Evolutionary conservation across 1,140 invertebrate genomes (phyloP).

Genomic region (Anadara kagoshimensis): DNA sequence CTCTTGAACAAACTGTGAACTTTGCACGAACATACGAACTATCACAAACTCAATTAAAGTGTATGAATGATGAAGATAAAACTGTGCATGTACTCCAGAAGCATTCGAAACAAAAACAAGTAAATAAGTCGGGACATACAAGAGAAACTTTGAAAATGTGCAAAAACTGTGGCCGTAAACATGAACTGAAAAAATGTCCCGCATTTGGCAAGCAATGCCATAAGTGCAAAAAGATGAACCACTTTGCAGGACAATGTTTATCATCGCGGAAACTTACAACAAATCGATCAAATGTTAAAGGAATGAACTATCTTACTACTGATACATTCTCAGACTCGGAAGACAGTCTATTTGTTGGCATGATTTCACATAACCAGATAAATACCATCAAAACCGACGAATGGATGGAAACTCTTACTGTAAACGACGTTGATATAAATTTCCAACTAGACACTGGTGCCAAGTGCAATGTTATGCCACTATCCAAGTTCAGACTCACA

Average conservation of each 20-base stretch:
- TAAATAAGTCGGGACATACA: too few species aligned
- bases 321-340: too few species aligned
- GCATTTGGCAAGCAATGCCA: constrained; percentile 16
- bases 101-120: too few species aligned
- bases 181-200: constrained; percentile 12
- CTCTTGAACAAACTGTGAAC: constrained; percentile 11
- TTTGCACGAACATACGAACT: constrained; percentile 12
- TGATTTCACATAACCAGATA: too few species aligned
- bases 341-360: too few species aligned
- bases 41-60: constrained; percentile 9
- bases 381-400: too few species aligned
- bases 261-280: too few species aligned
- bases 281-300: too few species aligned
- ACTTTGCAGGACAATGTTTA: too few species aligned
- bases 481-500: not conserved
- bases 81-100: not conserved
- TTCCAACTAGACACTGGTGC: constrained; percentile 28
- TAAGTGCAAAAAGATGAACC: constrained; percentile 9
- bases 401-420: not conserved
- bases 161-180: constrained; percentile 9
- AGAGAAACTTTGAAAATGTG: too few species aligned
- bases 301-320: too few species aligned
- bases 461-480: constrained; percentile 13
- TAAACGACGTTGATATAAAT: constrained; percentile 4
- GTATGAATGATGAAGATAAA: not conserved